Evolutionary conservation across 2,113 vertebrate genomes (phyloP).

Genomic region (Apodemus sylvaticus): DNA sequence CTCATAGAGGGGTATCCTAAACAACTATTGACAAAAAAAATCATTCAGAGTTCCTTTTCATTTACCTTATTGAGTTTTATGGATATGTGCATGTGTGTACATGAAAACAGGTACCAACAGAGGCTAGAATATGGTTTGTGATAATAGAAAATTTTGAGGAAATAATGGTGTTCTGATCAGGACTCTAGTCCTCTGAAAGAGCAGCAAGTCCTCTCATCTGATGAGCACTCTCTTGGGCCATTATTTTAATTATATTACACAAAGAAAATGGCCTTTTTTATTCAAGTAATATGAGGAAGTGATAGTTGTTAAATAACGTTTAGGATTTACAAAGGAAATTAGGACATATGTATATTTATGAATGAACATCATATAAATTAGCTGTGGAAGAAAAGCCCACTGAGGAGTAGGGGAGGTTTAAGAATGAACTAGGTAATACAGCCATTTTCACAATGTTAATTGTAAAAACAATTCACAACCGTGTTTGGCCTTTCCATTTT

Average conservation of each 20-base stretch:
- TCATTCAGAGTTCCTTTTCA: neutral
- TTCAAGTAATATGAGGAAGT: neutral
- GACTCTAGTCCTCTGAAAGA: neutral
- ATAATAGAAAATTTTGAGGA: neutral
- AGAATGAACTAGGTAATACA: neutral
- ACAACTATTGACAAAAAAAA: neutral
- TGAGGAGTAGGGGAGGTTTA: neutral
- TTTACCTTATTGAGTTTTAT: neutral
- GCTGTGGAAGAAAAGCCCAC: neutral
- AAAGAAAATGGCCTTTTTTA: neutral
- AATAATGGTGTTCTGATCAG: neutral
- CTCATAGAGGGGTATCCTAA: neutral
- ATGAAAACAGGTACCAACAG: neutral
- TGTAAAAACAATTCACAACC: neutral
- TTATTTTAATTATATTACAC: neutral
- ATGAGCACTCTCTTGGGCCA: neutral
- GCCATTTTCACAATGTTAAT: neutral
- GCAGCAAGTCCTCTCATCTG: neutral
- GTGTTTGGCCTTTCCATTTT: neutral
- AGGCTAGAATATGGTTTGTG: neutral
- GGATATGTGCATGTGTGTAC: neutral
- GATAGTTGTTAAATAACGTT: neutral
- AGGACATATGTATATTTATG: neutral
- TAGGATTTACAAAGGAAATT: neutral
- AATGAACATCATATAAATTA: neutral